Base-by-base conservation (phyloP, 2,113 vertebrate genomes). In the Chionodraco myersi region DNA sequence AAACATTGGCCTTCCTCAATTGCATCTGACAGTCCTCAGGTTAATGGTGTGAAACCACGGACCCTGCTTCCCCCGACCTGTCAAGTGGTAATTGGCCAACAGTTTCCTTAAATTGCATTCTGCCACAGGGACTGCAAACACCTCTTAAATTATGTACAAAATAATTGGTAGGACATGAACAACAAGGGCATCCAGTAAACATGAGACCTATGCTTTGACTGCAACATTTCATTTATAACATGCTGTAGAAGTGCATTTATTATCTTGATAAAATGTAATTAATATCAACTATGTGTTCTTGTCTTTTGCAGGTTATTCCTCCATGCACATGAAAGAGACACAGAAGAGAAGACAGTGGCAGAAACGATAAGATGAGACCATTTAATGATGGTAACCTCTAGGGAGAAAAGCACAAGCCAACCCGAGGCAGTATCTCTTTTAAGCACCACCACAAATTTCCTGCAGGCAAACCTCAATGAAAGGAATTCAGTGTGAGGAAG, bases 361-460 rank as follows among this genome's bases (percentile, higher is more conserved):
- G 77, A 91, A 85, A 91, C 84, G 86, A 84, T 77, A 85, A 85
- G 80, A 94, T 91, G 87, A 92, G 76, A 89, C 84, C 73, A 57
- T 91, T 84, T 88, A 89, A 93, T 80, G 80, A 93, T 93, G 91
- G 85, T 91, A 69, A 82, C 82, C 85, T 87, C 72, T 80, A 61
- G 92, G 86, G 87, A 92, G 88, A 92, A 89, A 94, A 94, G 93
- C 93, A 94, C 94, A 94, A 95, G 72, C 71, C 85, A 86, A 83
- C 78, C 86, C 77, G 76, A 92, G 74, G 84, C 76, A 72, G 79
- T 77, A 69, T 75, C 56, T 59, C 77, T 65, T 77, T 75, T 53
- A 87, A 73, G 64, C 61, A 75, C 84, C 30, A 51, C 61, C 67
- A 63, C 7, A 72, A 83, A 23, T 77, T 86, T 57, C 60, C 61